phyloP scores from a whole-genome alignment of 2,113 vertebrate genomes.

The Pelvicachromis taeniatus region DNA sequence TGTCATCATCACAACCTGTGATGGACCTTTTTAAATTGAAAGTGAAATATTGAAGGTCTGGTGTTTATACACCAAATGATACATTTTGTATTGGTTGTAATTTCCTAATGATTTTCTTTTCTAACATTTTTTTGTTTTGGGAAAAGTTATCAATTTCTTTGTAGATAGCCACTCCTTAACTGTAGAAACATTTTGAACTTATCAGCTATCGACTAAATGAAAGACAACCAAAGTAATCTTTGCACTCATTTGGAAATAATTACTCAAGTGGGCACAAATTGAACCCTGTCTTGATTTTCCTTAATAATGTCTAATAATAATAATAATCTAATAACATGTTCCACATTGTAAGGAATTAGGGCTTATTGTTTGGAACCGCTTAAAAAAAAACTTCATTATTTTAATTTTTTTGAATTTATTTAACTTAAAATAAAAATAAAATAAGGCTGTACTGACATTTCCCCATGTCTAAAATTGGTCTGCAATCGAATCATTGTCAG shows the following conservation, averaged over 20 bases:
- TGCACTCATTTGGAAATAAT: neutral
- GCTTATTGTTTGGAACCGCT: neutral
- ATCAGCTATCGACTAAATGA: neutral
- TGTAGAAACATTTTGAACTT: neutral
- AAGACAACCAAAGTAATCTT: neutral
- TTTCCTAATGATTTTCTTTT: neutral
- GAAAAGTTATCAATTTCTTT: neutral
- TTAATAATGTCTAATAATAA: neutral
- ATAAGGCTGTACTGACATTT: neutral
- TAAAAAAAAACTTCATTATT: neutral
- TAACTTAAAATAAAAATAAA: neutral
- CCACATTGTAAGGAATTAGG: neutral
- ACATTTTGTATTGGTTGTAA: neutral
- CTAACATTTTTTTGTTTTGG: accelerated
- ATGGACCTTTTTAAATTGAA: slow-evolving; percentile 36
- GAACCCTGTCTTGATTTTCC: neutral
- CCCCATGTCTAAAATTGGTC: neutral
- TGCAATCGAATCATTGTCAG: neutral
- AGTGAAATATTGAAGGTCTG: neutral
- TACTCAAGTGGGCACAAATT: neutral
- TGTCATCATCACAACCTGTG: slow-evolving; percentile 55
- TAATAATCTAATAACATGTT: neutral
- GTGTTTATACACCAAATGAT: neutral
- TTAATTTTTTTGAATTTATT: accelerated
- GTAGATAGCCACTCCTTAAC: neutral